phyloP scores from a whole-genome alignment of 2,113 vertebrate species.

The Typhlomys cinereus region DNA sequence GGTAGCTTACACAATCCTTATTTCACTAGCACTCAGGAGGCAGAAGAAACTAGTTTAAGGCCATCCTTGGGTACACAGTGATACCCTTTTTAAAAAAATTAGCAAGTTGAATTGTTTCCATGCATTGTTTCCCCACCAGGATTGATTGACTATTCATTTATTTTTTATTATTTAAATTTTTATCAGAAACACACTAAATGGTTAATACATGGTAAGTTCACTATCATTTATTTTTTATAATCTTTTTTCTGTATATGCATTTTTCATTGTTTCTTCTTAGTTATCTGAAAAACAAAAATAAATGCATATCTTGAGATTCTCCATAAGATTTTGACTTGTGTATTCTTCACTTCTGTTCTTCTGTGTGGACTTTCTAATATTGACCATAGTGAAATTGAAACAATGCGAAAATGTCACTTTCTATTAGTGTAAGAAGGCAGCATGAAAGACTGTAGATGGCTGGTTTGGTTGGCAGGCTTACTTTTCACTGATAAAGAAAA shows the following conservation, averaged over 20 bases:
- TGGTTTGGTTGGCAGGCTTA: background rate
- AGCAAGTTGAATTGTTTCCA: background rate
- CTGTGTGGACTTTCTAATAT: background rate
- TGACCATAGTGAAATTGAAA: constrained; percentile 2
- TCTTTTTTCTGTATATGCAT: background rate
- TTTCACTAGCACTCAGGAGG: background rate
- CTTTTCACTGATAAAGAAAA: background rate
- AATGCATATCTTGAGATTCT: background rate
- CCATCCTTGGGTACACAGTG: too few relatives aligned
- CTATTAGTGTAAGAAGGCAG: constrained; percentile 8
- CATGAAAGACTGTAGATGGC: background rate
- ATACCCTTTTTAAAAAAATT: background rate
- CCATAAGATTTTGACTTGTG: background rate
- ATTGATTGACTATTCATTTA: background rate
- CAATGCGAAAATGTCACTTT: constrained; percentile 11
- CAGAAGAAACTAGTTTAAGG: background rate
- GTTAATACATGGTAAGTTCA: background rate
- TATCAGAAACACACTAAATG: background rate
- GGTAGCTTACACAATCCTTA: background rate
- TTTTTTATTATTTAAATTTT: background rate
- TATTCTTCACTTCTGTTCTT: background rate
- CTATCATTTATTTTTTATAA: background rate
- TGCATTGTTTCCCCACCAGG: background rate
- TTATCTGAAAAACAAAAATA: background rate
- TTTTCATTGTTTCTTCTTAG: background rate